Percentiles rank a stretch among this genome's conserved stretches.
Evolutionary conservation across 2,797 vertebrate species (phyloP).

Genomic region (Halcyon smyrnensis): DNA sequence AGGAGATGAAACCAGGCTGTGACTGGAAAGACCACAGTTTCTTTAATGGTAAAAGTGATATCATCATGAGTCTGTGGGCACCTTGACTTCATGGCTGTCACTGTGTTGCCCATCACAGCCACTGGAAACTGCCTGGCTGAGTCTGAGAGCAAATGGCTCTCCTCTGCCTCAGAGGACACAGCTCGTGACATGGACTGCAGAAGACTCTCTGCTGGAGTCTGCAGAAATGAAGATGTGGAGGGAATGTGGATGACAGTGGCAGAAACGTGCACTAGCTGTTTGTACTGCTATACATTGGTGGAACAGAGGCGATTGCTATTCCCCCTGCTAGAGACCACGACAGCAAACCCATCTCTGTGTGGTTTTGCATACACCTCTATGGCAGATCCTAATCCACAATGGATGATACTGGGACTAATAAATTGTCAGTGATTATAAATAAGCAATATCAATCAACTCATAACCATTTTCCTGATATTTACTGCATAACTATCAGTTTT

Average conservation of each 20-base stretch:
- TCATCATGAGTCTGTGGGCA: not conserved
- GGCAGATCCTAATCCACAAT: not conserved
- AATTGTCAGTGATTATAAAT: not conserved
- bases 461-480: not conserved
- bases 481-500: not conserved
- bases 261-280: not conserved
- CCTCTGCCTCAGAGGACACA: not conserved
- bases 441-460: not conserved
- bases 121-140: not conserved
- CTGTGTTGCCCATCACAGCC: not conserved
- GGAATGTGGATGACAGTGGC: not conserved
- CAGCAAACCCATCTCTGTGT: not conserved
- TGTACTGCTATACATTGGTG: not conserved
- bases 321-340: not conserved
- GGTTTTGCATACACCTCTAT: not conserved
- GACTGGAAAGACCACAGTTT: not conserved
- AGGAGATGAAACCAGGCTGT: not conserved
- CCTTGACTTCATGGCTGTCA: not conserved
- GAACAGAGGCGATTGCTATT: not conserved
- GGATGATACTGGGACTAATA: not conserved
- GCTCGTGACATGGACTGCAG: not conserved
- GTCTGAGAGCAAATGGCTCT: not conserved
- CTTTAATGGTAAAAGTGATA: not conserved
- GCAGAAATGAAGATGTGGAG: not conserved
- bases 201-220: not conserved